phyloP scores from a whole-genome alignment of 2,888 invertebrate genomes.

The Andricus quercusramuli region DNA sequence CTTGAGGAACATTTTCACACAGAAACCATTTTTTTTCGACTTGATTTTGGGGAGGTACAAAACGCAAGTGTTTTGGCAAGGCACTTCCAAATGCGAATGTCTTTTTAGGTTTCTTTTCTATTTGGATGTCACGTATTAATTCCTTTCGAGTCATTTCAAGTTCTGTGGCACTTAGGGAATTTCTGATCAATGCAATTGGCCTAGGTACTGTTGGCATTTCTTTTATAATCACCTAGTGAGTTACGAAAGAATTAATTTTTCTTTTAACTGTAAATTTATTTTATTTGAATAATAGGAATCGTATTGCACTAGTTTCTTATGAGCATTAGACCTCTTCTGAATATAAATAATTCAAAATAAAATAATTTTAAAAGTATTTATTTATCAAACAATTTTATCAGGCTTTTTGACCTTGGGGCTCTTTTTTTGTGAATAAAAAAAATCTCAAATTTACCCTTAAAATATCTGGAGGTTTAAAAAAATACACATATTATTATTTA shows the following conservation, averaged over 20 bases:
- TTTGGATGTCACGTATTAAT: slow-evolving; percentile 79
- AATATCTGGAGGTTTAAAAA: too few relatives aligned
- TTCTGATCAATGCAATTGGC: slow-evolving; percentile 80
- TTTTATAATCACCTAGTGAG: slow-evolving; percentile 78
- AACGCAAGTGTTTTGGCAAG: slow-evolving; percentile 80
- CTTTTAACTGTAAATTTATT: too few relatives aligned
- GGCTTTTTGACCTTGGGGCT: too few relatives aligned
- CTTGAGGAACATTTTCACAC: slow-evolving; percentile 81
- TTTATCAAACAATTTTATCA: too few relatives aligned
- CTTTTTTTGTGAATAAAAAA: too few relatives aligned
- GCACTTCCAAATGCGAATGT: slow-evolving; percentile 80
- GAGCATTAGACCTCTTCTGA: too few relatives aligned
- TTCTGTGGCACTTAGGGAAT: slow-evolving; percentile 80
- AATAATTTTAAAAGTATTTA: too few relatives aligned
- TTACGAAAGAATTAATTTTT: not conserved
- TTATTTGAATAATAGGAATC: too few relatives aligned
- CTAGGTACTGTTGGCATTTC: slow-evolving; percentile 83
- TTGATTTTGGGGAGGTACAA: slow-evolving; percentile 80
- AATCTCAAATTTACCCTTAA: rapidly evolving
- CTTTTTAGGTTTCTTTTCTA: slow-evolving; percentile 79
- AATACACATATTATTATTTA: too few relatives aligned
- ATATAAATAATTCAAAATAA: too few relatives aligned
- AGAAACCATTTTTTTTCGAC: slow-evolving; percentile 81
- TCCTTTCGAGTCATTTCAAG: slow-evolving; percentile 80
- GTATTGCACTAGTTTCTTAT: too few relatives aligned